A percentile compares a stretch with the other conserved stretches of the same genome.
phyloP scores from a whole-genome alignment of 2,113 vertebrate species.

The Donacobius atricapilla region DNA sequence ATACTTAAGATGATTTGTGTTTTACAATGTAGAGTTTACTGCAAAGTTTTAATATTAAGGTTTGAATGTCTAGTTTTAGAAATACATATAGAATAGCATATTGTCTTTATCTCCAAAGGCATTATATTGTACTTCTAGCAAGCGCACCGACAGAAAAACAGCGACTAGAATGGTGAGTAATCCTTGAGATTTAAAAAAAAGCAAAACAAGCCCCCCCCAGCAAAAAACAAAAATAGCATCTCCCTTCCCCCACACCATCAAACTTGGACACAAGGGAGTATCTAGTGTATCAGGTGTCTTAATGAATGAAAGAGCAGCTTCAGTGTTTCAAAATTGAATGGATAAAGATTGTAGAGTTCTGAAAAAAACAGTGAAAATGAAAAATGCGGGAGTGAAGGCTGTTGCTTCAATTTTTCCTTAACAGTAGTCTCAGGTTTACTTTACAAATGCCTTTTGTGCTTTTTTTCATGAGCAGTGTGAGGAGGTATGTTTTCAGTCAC shows the following conservation, averaged over 20 bases:
- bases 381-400: background rate
- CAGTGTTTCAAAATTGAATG: background rate
- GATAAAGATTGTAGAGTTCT: background rate
- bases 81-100: slow-evolving; percentile 71
- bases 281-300: background rate
- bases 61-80: slow-evolving; percentile 64
- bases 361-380: background rate
- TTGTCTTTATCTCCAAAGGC: slow-evolving; percentile 89
- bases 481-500: background rate
- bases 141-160: slow-evolving; percentile 86
- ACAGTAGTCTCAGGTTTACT: background rate
- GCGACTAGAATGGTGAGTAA: slow-evolving; percentile 87
- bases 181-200: background rate
- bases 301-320: background rate
- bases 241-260: background rate
- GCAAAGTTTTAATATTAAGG: slow-evolving; percentile 46
- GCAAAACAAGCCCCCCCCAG: too few relatives aligned
- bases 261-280: background rate
- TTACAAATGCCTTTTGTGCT: background rate
- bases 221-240: background rate
- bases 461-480: background rate
- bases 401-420: background rate
- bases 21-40: background rate
- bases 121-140: slow-evolving; percentile 91
- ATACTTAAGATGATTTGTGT: background rate